Base-by-base conservation (phyloP, 2,888 invertebrate genomes). In the Leucophora obtusa region DNA sequence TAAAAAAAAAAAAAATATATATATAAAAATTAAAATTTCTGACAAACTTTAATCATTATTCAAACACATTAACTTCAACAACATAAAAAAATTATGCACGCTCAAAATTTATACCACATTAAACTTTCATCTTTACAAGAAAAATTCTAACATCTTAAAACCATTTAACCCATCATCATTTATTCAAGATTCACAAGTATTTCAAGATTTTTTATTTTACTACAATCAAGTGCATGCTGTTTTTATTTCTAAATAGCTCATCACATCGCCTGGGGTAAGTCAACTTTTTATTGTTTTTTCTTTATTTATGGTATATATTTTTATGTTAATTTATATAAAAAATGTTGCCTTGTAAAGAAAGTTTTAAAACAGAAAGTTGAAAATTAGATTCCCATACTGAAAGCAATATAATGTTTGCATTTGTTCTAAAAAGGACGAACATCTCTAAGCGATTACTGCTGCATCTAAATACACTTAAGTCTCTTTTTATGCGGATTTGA, bases 281-380 rank as follows among this genome's bases (percentile, higher is more conserved):
- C 43, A 47, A 28, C 15, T 47, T 47, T n/a, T 62, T n/a, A 14
- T 47, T 11, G 10, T 38, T 38, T 38, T n/a, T n/a, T 47, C 43
- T 47, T 47, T 47, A 47, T 47, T n/a, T n/a, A 47, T 47, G 43
- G 18, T 21, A 35, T 35, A 50, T n/a, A 47, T 43, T 35, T 35
- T 35, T 35, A 14, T 43, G 11, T 10, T 43, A 43, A 14, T 43
- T 43, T 4, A 11, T 14, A 1, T 43, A 47, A 14, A 14, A 47
- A 14, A 47, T 47, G 43, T 47, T n/a, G n/a, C n/a, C 43, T 47
- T 47, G 14, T 62, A 47, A 62, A 62, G 50, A 62, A 62, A 21
- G 47, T 47, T 18, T 28, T n/a, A 4, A 62, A 62, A 28, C 62
- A 62, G 50, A 47, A 62, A 38, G 38, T 38, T 38, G 38, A 38